Percentiles rank a stretch among this genome's conserved stretches.
These are phyloP conservation scores for Oscheius myriophilus DNA, from an alignment of 2,888 invertebrate genomes.

Conservation along the genomic window DNA sequence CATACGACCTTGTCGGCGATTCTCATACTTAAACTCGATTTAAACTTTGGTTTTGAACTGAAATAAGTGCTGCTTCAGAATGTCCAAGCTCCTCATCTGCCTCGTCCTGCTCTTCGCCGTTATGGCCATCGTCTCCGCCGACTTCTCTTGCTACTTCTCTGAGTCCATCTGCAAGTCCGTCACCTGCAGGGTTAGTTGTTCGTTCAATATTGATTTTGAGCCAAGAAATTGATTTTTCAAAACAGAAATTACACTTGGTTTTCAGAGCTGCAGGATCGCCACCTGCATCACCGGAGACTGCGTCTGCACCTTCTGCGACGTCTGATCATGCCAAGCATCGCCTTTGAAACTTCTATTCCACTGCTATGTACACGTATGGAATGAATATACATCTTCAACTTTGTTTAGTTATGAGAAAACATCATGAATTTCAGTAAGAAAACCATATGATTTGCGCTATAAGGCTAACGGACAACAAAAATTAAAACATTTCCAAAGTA, in stretches of 20 bases:
- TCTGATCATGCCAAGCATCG: neutral
- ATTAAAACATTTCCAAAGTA: too few relatives aligned
- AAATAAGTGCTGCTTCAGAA: constrained; percentile 5
- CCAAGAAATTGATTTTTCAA: neutral
- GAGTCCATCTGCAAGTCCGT: constrained; percentile 50
- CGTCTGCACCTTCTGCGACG: constrained; percentile 49
- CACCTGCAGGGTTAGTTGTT: constrained; percentile 52
- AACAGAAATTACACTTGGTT: constrained; percentile 1
- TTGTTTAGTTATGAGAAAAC: too few relatives aligned
- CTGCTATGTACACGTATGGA: too few relatives aligned
- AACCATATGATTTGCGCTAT: too few relatives aligned
- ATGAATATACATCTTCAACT: too few relatives aligned
- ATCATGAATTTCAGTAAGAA: too few relatives aligned
- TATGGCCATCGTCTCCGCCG: constrained; percentile 46
- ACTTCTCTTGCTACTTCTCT: constrained; percentile 54
- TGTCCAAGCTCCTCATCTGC: constrained; percentile 29
- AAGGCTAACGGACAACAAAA: too few relatives aligned
- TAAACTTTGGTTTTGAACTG: neutral
- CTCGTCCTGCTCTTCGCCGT: constrained; percentile 46
- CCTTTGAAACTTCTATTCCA: too few relatives aligned
- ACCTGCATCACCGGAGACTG: constrained; percentile 54
- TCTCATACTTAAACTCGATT: neutral
- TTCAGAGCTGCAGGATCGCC: constrained; percentile 54
- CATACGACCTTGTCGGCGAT: constrained; percentile 13
- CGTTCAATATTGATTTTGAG: neutral